Conservation (phyloP, 35 echinoderm and acorn worm species). For the Heliocidaris tuberculata region DNA sequence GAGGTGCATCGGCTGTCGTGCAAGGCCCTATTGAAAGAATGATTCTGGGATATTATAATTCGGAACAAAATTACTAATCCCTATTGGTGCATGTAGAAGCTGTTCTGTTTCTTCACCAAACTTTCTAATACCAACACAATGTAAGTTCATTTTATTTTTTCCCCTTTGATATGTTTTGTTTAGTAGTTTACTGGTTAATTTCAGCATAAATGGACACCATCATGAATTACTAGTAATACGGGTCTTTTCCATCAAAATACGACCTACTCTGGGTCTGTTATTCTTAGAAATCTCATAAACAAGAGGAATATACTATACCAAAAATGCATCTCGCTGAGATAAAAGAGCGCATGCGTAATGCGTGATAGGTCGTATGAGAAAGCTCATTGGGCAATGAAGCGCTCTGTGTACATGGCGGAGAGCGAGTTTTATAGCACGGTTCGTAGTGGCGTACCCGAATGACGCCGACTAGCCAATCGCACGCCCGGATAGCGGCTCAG, state of each 20-base stretch:
- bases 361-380: not conserved
- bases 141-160: too few species aligned
- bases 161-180: not conserved
- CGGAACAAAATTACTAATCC: too few species aligned
- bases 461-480: not conserved
- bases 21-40: too few species aligned
- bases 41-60: too few species aligned
- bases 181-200: not conserved
- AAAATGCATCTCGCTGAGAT: not conserved
- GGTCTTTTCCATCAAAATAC: not conserved
- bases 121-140: too few species aligned
- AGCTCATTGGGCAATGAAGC: not conserved
- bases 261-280: not conserved
- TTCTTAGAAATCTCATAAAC: not conserved
- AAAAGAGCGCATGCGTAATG: constrained; percentile 35
- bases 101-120: too few species aligned
- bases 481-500: not conserved
- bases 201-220: not conserved
- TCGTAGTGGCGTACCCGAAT: not conserved
- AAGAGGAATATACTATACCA: not conserved
- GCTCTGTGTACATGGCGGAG: not conserved
- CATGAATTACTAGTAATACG: not conserved
- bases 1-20: too few species aligned
- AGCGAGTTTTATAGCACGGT: not conserved
- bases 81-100: too few species aligned